Conservation (phyloP, 2,888 invertebrate genomes). For the Perizoma affinitatum region DNA sequence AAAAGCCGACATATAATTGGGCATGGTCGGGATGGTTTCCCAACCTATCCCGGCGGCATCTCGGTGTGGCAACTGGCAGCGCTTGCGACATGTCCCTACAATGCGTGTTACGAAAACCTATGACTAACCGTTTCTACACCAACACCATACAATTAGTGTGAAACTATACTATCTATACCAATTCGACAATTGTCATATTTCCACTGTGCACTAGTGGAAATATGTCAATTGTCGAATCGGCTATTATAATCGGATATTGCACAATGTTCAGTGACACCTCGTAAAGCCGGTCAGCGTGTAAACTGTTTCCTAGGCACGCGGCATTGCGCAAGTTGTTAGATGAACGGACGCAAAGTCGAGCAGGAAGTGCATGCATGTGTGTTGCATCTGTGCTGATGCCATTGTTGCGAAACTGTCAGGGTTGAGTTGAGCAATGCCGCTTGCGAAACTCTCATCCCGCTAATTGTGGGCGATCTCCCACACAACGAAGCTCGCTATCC, state of each 20-base stretch:
- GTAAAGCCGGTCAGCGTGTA: slow-evolving; percentile 48
- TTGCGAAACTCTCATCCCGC: slow-evolving; percentile 80
- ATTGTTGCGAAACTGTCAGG: slow-evolving; percentile 83
- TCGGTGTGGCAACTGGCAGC: slow-evolving; percentile 71
- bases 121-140: slow-evolving; percentile 67
- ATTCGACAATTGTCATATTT: slow-evolving; percentile 28
- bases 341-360: slow-evolving; percentile 70
- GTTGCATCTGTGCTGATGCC: slow-evolving; percentile 78
- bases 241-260: slow-evolving; percentile 64
- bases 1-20: slow-evolving; percentile 74
- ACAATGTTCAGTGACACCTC: slow-evolving; percentile 63
- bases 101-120: slow-evolving; percentile 82
- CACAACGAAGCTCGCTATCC: slow-evolving; percentile 40
- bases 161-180: slow-evolving; percentile 40
- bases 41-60: slow-evolving; percentile 81
- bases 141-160: slow-evolving; percentile 56
- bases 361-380: slow-evolving; percentile 82
- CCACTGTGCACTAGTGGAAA: slow-evolving; percentile 42
- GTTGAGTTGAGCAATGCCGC: slow-evolving; percentile 78
- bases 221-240: slow-evolving; percentile 55
- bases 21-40: slow-evolving; percentile 81
- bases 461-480: slow-evolving; percentile 76
- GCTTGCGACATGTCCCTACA: slow-evolving; percentile 82
- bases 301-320: slow-evolving; percentile 57
- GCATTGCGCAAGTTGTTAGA: slow-evolving; percentile 72